phyloP scores from a whole-genome alignment of 2,113 vertebrate genomes.

The crab-eating macaque (Macaca fascicularis) region T2T-MFA8v1.1 NC_088375.1:131287501-131288000 shows the following conservation, averaged over 20 bases:
- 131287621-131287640: not conserved
- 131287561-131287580: not conserved
- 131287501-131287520: not conserved
- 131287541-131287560: not conserved
- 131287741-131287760: slow-evolving; percentile 85
- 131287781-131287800: slow-evolving; percentile 77
- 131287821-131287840: slow-evolving; percentile 41
- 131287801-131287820: slow-evolving; percentile 73
- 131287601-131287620: not conserved
- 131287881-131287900: slow-evolving; percentile 51
- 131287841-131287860: slow-evolving; percentile 22
- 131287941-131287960: slow-evolving; percentile 1
- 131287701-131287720: slow-evolving; percentile 53
- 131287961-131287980: not conserved
- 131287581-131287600: not conserved
- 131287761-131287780: slow-evolving; percentile 83
- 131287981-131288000: not conserved
- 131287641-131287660: slow-evolving; percentile 19
- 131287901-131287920: not conserved
- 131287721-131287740: slow-evolving; percentile 83
- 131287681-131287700: not conserved
- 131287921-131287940: not conserved
- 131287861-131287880: slow-evolving; percentile 45
- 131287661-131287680: slow-evolving; percentile 24
- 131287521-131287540: not conserved